Conservation (phyloP, 2,797 vertebrate genomes). For the Siniperca obscura region DNA sequence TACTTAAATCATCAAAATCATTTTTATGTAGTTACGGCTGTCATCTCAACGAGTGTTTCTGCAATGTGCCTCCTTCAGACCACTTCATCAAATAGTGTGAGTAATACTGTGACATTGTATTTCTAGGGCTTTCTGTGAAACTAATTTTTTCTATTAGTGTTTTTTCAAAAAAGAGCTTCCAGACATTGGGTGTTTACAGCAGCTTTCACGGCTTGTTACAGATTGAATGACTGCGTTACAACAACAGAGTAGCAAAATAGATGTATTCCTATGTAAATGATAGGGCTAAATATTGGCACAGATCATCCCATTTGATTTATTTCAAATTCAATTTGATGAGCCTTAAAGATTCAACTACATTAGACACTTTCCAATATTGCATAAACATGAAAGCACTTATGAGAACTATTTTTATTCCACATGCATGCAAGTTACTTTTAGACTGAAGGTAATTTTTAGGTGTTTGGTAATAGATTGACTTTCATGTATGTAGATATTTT, state of each 20-base stretch:
- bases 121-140: neutral
- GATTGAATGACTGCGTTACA: neutral
- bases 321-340: neutral
- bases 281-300: neutral
- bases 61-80: neutral
- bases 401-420: neutral
- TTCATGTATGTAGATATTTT: neutral
- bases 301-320: neutral
- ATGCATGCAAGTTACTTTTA: neutral
- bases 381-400: neutral
- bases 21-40: neutral
- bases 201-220: neutral
- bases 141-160: neutral
- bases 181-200: neutral
- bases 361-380: neutral
- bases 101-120: neutral
- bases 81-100: neutral
- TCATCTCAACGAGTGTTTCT: neutral
- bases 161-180: neutral
- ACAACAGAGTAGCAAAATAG: neutral
- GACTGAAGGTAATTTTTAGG: neutral
- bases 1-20: no score
- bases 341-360: neutral
- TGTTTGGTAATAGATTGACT: neutral
- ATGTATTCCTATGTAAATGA: neutral